Evolutionary conservation across 2,888 invertebrate species (phyloP).

Genomic region (Gandaritis pyraliata): DNA sequence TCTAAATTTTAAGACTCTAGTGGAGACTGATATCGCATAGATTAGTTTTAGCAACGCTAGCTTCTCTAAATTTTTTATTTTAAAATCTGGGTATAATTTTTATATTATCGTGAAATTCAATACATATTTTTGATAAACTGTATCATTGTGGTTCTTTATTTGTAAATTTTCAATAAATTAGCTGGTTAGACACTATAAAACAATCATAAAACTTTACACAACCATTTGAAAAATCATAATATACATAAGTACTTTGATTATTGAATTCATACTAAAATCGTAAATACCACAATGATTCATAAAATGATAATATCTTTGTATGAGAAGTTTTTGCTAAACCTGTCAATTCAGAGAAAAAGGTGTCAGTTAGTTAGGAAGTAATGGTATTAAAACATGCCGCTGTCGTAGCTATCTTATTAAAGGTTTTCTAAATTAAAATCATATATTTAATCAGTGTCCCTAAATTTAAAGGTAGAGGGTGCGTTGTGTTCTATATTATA

Average conservation of each 20-base stretch:
- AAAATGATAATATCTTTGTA: constrained; percentile 52
- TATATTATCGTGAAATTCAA: constrained; percentile 49
- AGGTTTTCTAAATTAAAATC: constrained; percentile 62
- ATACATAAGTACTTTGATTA: background rate
- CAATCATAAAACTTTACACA: background rate
- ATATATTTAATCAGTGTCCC: constrained; percentile 79
- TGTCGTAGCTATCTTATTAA: constrained; percentile 67
- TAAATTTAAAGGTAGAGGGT: constrained; percentile 63
- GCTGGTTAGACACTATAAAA: constrained; percentile 6
- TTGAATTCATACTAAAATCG: constrained; percentile 4
- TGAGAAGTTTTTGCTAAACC: constrained; percentile 61
- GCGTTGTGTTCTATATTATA: constrained; percentile 77
- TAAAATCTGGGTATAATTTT: constrained; percentile 67
- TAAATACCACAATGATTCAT: constrained; percentile 63
- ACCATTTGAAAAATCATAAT: background rate
- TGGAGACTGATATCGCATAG: constrained; percentile 84
- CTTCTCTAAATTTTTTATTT: constrained; percentile 78
- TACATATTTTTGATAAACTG: constrained; percentile 45
- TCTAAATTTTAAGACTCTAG: constrained; percentile 84
- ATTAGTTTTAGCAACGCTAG: constrained; percentile 84
- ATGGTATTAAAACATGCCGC: constrained; percentile 62
- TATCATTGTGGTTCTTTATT: constrained; percentile 44
- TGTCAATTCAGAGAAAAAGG: constrained; percentile 80
- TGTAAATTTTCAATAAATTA: constrained; percentile 7
- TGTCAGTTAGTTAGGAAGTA: constrained; percentile 75